These are phyloP conservation scores for Neosalanx taihuensis DNA, from an alignment of 2,797 vertebrate species.

Conservation along the genomic window DNA sequence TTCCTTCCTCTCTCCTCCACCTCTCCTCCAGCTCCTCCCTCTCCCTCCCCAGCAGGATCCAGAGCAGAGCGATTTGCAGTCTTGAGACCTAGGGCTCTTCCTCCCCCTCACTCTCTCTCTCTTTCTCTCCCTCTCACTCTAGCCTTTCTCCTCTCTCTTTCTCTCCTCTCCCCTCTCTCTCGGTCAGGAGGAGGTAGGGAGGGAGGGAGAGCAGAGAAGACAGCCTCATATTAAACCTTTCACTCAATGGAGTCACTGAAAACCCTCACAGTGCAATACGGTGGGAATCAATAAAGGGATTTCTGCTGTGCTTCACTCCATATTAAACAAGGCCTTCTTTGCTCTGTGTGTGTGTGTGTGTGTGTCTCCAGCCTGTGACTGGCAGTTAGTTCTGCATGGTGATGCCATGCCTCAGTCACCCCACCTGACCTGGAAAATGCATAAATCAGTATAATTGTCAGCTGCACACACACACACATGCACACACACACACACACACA, in stretches of 20 bases:
- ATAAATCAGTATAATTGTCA: background rate
- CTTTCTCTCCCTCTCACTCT: background rate
- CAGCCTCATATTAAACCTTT: slow-evolving; percentile 3
- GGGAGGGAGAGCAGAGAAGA: background rate
- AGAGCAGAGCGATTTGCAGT: background rate
- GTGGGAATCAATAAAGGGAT: background rate
- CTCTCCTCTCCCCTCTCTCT: background rate
- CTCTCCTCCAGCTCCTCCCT: background rate
- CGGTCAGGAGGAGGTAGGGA: too few species aligned
- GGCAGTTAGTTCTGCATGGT: background rate
- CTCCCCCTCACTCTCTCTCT: background rate
- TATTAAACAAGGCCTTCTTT: background rate
- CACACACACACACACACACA: background rate
- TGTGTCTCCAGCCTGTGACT: background rate
- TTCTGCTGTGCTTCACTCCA: background rate
- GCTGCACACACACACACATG: background rate
- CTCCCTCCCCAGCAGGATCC: too few species aligned
- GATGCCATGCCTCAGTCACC: too few species aligned
- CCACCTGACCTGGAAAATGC: background rate
- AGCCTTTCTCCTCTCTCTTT: background rate
- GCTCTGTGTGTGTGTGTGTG: background rate
- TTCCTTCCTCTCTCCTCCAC: slow-evolving; percentile 12
- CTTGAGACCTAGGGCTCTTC: background rate
- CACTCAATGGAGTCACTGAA: background rate
- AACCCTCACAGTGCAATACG: background rate